Evolutionary conservation across 2,888 invertebrate genomes (phyloP), one percentile per base, ranked within the genome.

Genomic region (Abscondita cerata): DNA sequence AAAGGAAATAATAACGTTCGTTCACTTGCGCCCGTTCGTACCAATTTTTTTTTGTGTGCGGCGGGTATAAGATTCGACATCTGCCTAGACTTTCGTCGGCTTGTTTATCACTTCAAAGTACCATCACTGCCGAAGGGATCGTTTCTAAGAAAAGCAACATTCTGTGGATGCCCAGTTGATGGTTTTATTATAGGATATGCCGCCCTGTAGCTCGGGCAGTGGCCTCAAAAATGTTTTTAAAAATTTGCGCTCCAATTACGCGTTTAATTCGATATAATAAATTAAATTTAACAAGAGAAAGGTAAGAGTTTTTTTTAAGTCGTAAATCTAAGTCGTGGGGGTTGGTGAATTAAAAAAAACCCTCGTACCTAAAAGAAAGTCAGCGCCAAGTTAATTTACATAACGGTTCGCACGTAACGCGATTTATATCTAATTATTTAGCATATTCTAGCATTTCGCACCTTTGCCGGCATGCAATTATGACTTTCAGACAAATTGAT

Each of bases 371-470:
- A 40, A 20, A 40, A 38, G 38, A 4, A 19, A 25, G 25, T 6
- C 11, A 25, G 53, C 15, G 15, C 15, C 19, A 13, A 31, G 40
- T 31, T 46, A 54, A 67, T 67, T 67, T 57, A 44, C 66, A 66
- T 63, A 66, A 61, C 58, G 55, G 36, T 40, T 12, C 55, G 67
- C 65, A 67, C 65, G 65, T 64, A 61, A 57, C 46, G 15, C 47
- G 55, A 67, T 67, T 67, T 51, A 52, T 65, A 67, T 65, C 55
- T 52, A 59, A 65, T 65, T 65, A 59, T 65, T 65, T 67, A 55
- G 59, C 63, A 67, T 67, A 62, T 65, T 60, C 50, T 57, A 55
- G 64, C 59, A 59, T 64, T 67, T 67, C 65, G 61, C 65, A 61
- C 65, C 63, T 63, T 59, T 53, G 38, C 57, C 59, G 60, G 56